These are phyloP conservation scores for Reinhardtius hippoglossoides DNA, from an alignment of 2,113 vertebrate species.

Conservation along the genomic window DNA sequence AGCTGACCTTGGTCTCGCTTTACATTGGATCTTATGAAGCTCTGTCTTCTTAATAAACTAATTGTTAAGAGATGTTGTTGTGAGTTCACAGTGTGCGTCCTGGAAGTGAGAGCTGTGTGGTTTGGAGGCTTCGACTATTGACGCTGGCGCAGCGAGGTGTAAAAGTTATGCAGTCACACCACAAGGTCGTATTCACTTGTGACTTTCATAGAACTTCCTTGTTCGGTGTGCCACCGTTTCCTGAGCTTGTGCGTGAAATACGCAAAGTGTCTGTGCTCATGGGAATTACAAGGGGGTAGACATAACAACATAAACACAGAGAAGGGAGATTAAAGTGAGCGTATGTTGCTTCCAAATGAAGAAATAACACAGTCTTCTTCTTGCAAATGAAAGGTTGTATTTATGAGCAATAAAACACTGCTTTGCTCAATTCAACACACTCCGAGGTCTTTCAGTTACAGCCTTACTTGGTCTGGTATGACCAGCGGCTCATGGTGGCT, in stretches of 20 bases:
- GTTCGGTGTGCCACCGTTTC: constrained; percentile 58
- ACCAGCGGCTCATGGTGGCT: not conserved
- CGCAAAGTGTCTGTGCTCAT: constrained; percentile 8
- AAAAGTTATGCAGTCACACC: constrained; percentile 45
- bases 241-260: constrained; percentile 46
- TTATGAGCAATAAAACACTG: constrained; percentile 20
- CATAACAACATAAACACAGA: constrained; percentile 35
- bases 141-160: constrained; percentile 59
- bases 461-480: not conserved
- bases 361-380: constrained; percentile 19
- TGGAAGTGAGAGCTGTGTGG: constrained; percentile 50
- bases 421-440: constrained; percentile 8
- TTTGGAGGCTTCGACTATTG: constrained; percentile 60
- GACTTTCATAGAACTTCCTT: constrained; percentile 49
- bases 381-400: constrained; percentile 11
- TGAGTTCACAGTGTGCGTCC: constrained; percentile 47
- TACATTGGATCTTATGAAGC: constrained; percentile 35
- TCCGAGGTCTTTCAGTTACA: not conserved
- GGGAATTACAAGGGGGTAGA: constrained; percentile 37
- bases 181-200: constrained; percentile 43
- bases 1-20: constrained; percentile 43
- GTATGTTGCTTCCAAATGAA: constrained; percentile 16
- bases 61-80: constrained; percentile 46
- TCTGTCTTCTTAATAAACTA: constrained; percentile 56
- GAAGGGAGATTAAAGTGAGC: constrained; percentile 23